Base-by-base conservation (phyloP, 2,888 invertebrate genomes). In the Zele albiditarsus region DNA sequence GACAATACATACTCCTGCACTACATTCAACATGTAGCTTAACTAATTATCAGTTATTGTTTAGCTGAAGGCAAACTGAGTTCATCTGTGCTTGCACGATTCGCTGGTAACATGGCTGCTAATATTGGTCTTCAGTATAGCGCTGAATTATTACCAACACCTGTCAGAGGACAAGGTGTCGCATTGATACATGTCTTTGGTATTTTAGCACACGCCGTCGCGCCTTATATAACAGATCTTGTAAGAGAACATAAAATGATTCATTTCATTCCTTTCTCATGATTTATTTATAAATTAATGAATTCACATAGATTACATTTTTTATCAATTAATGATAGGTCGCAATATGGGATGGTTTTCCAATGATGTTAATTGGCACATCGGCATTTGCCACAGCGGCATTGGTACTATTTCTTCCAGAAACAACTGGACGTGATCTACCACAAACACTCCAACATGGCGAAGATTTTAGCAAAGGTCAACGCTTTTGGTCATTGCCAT, bases 61-160 rank as follows among this genome's bases (percentile, higher is more conserved):
- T 87, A 94, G 94, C 94, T 63, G 91, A 92, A 0, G 93, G 93
- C 0, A 94, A 95, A 74, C 94, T 95, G 0, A 90, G 94, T 0
- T 90, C 96, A 77, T 96, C 96, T 14, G 95, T 97, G 76, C 90
- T 94, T 74, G 95, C 96, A 1, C 91, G 97, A n/a, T 96, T 97
- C 82, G 94, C 95, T 67, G 94, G 97, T 14, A 97, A 97, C 87
- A 96, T 96, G 80, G 94, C 96, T 0, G 97, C 97, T 87, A 97
- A 96, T 89, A 95, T 97, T 77, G 96, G 96, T 0, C 91, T 97
- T 0, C 97, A 97, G 84, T 97, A 97, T 89, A 96, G 96, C 0
- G 96, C 97, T 0, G 97, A 97, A 86, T 87, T 97, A 8, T 87
- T 97, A 14, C 97, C 97, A 0, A 97, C 97, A 0, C 96, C 96